These are phyloP conservation scores for Ophthalmotilapia sp. DNA, from an alignment of 2,113 vertebrate species.

Conservation along the genomic window DNA sequence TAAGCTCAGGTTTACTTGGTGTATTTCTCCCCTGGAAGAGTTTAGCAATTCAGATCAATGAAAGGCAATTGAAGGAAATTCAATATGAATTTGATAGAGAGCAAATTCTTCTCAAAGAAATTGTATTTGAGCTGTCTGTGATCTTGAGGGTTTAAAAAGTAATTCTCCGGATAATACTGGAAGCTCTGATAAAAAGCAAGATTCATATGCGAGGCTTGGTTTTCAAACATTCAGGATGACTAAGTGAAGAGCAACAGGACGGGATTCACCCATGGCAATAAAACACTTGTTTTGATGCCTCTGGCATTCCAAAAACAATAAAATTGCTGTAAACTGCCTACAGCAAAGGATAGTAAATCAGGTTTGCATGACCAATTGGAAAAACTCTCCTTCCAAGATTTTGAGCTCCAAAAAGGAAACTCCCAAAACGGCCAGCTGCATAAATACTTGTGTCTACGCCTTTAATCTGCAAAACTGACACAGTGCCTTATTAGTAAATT, in stretches of 20 bases:
- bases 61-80: not conserved
- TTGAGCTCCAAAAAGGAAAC: not conserved
- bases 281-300: not conserved
- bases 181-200: not conserved
- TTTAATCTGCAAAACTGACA: not conserved
- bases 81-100: not conserved
- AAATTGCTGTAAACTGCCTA: not conserved
- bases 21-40: not conserved
- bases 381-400: not conserved
- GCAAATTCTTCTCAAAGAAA: not conserved
- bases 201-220: not conserved
- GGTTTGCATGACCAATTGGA: not conserved
- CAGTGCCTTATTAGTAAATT: not conserved
- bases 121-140: not conserved
- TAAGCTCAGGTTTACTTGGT: rapidly evolving
- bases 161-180: not conserved
- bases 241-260: not conserved
- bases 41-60: not conserved
- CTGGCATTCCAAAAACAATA: not conserved
- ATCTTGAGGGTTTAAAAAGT: not conserved
- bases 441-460: not conserved
- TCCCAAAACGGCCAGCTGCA: not conserved
- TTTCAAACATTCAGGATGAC: not conserved
- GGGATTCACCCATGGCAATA: not conserved
- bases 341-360: not conserved